phyloP scores from a whole-genome alignment of 2,797 vertebrate species.

The Chromis chromis region DNA sequence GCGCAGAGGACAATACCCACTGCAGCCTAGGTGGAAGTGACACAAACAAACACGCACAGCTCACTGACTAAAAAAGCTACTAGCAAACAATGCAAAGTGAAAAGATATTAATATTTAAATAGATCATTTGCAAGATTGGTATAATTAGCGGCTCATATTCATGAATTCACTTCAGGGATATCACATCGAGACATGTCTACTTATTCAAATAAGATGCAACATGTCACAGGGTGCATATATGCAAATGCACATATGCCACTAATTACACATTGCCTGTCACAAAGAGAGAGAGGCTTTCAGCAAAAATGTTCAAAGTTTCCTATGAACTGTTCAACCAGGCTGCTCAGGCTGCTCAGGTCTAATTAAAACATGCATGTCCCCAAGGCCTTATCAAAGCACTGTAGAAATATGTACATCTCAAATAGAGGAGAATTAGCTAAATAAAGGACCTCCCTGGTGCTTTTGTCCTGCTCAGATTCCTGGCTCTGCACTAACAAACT shows the following conservation, averaged over 20 bases:
- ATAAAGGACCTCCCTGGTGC: slow-evolving; percentile 79
- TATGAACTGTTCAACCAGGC: slow-evolving; percentile 79
- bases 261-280: slow-evolving; percentile 83
- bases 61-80: slow-evolving; percentile 74
- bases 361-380: slow-evolving; percentile 82
- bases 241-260: slow-evolving; percentile 84
- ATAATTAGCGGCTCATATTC: slow-evolving; percentile 87
- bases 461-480: slow-evolving; percentile 72
- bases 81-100: slow-evolving; percentile 83
- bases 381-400: slow-evolving; percentile 80
- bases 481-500: slow-evolving; percentile 69
- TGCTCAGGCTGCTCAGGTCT: slow-evolving; percentile 76
- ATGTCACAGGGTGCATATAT: slow-evolving; percentile 82
- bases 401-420: slow-evolving; percentile 82
- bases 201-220: slow-evolving; percentile 84
- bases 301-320: slow-evolving; percentile 80
- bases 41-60: slow-evolving; percentile 76
- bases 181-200: slow-evolving; percentile 83
- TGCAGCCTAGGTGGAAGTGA: slow-evolving; percentile 73
- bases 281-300: slow-evolving; percentile 75
- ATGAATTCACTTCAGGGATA: slow-evolving; percentile 85
- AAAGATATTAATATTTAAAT: slow-evolving; percentile 86
- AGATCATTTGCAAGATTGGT: slow-evolving; percentile 86
- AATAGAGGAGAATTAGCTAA: slow-evolving; percentile 81
- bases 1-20: slow-evolving; percentile 67